Percentiles rank a stretch among this genome's conserved stretches.
Evolutionary conservation across 2,113 vertebrate genomes (phyloP).

Genomic region (Sula dactylatra): DNA sequence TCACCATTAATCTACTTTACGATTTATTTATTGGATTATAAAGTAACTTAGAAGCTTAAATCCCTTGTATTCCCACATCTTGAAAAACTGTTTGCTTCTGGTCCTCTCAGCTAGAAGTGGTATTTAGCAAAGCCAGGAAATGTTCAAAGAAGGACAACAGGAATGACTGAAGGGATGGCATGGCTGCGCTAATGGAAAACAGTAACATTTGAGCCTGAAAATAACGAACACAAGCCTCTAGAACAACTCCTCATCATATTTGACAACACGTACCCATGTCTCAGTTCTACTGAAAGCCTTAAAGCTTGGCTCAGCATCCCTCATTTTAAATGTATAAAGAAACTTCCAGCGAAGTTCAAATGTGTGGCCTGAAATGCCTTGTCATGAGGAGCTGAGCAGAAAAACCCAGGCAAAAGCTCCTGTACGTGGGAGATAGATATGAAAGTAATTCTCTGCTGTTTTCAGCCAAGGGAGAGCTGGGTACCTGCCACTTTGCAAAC

Average conservation of each 20-base stretch:
- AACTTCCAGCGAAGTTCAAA: not conserved
- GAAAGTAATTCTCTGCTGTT: slow-evolving; percentile 36
- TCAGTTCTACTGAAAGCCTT: not conserved
- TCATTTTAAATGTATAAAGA: not conserved
- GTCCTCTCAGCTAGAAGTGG: not conserved
- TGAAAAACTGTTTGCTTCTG: not conserved
- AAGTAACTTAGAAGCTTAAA: not conserved
- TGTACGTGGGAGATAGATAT: not conserved
- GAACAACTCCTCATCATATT: not conserved
- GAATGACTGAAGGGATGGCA: not conserved
- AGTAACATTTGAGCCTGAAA: not conserved
- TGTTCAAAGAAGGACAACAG: not conserved
- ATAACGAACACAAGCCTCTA: not conserved
- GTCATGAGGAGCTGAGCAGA: not conserved
- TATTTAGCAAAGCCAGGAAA: not conserved
- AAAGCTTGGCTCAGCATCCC: not conserved
- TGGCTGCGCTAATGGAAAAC: not conserved
- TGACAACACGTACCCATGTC: not conserved
- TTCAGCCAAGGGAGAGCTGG: slow-evolving; percentile 38
- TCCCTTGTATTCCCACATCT: not conserved
- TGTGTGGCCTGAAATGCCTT: not conserved
- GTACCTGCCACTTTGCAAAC: slow-evolving; percentile 51
- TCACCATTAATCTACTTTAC: not conserved
- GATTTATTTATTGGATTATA: not conserved
- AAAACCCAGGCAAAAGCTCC: slow-evolving; percentile 5